Evolutionary conservation across 2,113 vertebrate genomes (phyloP).

Genomic region (Dipodomys ordii): DNA sequence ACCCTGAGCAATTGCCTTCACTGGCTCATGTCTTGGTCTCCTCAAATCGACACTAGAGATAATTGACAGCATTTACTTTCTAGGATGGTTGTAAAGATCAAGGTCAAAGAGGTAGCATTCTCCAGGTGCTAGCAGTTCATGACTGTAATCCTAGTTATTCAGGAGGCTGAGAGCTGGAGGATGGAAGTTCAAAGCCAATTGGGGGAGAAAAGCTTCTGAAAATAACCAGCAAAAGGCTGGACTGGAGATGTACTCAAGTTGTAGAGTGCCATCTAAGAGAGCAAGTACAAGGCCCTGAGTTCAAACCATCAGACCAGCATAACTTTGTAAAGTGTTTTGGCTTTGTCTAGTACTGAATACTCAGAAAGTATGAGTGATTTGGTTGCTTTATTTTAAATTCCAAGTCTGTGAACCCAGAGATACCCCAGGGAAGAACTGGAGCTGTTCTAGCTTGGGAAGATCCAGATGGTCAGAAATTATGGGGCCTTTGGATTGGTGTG

Average conservation of each 20-base stretch:
- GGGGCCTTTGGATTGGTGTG: no score
- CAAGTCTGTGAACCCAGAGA: background rate
- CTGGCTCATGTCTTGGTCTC: background rate
- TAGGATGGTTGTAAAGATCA: background rate
- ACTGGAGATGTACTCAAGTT: no score
- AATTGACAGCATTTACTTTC: background rate
- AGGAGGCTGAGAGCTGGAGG: no score
- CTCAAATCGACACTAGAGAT: background rate
- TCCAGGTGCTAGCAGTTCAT: no score
- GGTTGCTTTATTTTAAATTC: background rate
- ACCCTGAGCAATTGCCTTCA: background rate
- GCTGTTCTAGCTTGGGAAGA: background rate
- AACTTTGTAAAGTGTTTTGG: background rate
- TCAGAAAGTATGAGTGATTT: background rate
- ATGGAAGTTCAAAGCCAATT: no score
- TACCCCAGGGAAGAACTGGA: background rate
- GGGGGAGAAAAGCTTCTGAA: no score
- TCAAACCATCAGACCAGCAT: no score
- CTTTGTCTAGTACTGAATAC: background rate
- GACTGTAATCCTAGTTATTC: no score
- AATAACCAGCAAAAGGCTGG: no score
- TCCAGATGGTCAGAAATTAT: background rate
- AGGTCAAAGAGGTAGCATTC: background rate
- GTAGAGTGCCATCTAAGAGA: no score
- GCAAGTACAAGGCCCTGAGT: no score